phyloP scores from a whole-genome alignment of 2,113 vertebrate genomes.

The Rhabdornis inornatus region DNA sequence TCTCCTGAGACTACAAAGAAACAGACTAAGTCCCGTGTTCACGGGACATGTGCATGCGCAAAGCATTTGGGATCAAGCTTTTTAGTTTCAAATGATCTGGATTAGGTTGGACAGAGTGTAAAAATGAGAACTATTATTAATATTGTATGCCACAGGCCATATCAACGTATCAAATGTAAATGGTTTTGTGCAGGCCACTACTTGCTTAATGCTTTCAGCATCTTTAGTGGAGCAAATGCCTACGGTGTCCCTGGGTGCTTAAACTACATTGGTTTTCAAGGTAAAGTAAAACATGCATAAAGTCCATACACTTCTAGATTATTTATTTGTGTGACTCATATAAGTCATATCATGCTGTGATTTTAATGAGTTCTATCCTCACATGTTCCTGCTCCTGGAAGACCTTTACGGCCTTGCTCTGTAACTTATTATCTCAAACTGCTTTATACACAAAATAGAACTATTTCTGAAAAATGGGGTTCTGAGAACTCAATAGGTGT shows the following conservation, averaged over 20 bases:
- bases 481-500: not conserved
- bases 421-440: not conserved
- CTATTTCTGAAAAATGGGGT: not conserved
- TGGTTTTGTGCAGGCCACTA: not conserved
- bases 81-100: not conserved
- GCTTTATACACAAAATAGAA: not conserved
- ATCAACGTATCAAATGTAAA: not conserved
- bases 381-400: not conserved
- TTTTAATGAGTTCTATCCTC: constrained; percentile 38
- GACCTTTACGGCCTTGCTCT: not conserved
- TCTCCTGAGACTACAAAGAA: not conserved
- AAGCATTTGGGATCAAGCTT: not conserved
- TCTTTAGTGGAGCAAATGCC: not conserved
- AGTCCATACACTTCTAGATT: not conserved
- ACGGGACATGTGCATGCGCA: not conserved
- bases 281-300: not conserved
- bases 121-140: not conserved
- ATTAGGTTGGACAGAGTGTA: not conserved
- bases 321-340: not conserved
- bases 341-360: constrained; percentile 19
- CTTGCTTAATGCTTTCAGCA: not conserved
- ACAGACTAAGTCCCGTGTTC: not conserved
- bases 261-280: not conserved
- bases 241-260: not conserved
- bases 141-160: not conserved